Evolutionary conservation across 2,797 vertebrate genomes (phyloP), one percentile per base, ranked within the genome.

Genomic region (Coregonus ussuriensis): DNA sequence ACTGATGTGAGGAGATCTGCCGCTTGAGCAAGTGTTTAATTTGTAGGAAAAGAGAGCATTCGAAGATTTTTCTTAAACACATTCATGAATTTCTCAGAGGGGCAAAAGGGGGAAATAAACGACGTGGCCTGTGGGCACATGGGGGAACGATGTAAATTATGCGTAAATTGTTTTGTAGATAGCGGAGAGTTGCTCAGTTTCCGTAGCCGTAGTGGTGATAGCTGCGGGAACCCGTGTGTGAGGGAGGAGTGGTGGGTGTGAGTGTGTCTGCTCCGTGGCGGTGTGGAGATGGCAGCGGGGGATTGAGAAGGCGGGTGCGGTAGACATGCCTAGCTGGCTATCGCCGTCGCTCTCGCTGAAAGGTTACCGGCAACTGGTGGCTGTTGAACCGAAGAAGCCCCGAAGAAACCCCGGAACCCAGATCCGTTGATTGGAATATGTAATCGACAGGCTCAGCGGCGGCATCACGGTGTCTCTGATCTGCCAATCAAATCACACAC

Each of bases 401-500:
- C 25, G 25, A 65, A 65, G 25, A 65, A 65, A 18, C n/a, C 21
- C 21, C 63, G 21, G 21, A 31, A 29, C 62, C 62, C 62, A 65
- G 63, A 31, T 31, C 29, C 62, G 51, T 53, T 51, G 11, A 51
- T 75, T 81, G 73, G 67, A 85, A 83, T 83, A 77, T 84, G 66
- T 76, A 70, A 79, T 77, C 37, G 51, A 52, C 67, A 66, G 74
- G 74, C 59, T 82, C 52, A 41, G 72, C 37, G 16, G 37, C 15
- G 13, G 70, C 47, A 71, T 71, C 70, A 31, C 41, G 11, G 70
- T 56, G 29, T 85, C 82, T 81, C 82, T 87, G 87, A 93, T 84
- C 88, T 92, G 92, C 91, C 91, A 91, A 86, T 92, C 91, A 91
- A 41, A 80, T 88, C 91, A 79, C 90, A 81, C 6, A 25, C 54